Conservation (phyloP, 2,888 invertebrate species). For the Eustalomyia histrio region DNA sequence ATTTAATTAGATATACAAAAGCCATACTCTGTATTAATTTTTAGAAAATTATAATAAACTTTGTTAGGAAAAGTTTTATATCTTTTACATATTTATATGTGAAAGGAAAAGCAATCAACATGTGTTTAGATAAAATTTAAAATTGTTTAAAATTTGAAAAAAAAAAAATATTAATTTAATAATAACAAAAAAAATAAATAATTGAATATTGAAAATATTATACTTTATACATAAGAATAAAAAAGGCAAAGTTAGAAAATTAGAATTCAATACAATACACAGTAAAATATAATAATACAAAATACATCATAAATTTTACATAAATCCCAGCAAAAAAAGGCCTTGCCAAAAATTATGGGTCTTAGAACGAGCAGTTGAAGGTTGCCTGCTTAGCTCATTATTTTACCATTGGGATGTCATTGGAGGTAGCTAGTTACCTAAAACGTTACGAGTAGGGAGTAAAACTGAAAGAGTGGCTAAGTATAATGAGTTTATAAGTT, state of each 20-base stretch:
- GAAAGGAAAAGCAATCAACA: constrained; percentile 66
- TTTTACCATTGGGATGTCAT: no score
- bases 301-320: constrained; percentile 49
- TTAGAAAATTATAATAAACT: neutral
- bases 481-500: no score
- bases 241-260: neutral
- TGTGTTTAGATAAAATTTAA: constrained; percentile 57
- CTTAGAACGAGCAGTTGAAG: no score
- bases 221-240: constrained; percentile 58
- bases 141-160: constrained; percentile 62
- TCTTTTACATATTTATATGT: no score
- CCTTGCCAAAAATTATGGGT: no score
- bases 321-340: no score
- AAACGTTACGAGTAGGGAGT: no score
- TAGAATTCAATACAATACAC: constrained; percentile 20
- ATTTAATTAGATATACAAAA: neutral
- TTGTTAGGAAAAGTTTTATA: neutral
- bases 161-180: constrained; percentile 13
- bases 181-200: constrained; percentile 1
- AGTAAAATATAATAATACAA: constrained; percentile 41
- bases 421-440: no score
- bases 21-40: no score
- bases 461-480: no score
- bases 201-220: constrained; percentile 67
- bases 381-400: no score